Evolutionary conservation across 64 coral and sea anemone species (phyloP).

Genomic region (Montipora foliosa): DNA sequence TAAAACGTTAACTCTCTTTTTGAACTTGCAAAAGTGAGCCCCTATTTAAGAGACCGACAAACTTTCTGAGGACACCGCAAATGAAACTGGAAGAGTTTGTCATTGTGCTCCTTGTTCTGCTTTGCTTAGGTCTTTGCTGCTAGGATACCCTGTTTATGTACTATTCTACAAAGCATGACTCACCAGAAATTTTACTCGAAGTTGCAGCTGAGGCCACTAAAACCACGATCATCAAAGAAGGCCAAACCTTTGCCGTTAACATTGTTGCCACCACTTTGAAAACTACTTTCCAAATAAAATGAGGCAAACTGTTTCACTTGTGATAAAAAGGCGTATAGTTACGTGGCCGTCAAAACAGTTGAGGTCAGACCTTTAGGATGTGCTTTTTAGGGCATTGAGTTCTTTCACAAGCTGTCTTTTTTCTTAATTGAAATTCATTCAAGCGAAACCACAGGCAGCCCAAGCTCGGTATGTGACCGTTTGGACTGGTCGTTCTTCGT

Average conservation of each 20-base stretch:
- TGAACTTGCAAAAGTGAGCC: too few species aligned
- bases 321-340: background rate
- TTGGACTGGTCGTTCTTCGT: too few species aligned
- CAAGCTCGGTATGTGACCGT: too few species aligned
- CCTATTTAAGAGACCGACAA: too few species aligned
- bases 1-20: too few species aligned
- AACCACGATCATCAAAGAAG: background rate
- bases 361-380: background rate
- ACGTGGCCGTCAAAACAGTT: background rate
- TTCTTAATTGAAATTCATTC: background rate
- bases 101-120: too few species aligned
- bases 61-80: too few species aligned
- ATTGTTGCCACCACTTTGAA: background rate
- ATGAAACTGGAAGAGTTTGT: too few species aligned
- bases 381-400: background rate
- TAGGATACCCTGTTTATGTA: too few species aligned
- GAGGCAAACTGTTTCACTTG: background rate
- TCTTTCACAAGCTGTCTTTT: background rate
- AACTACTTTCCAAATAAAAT: background rate
- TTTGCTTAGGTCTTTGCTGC: too few species aligned
- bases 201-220: background rate
- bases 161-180: background rate
- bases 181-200: background rate
- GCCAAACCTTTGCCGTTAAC: background rate
- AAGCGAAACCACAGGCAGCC: background rate